These are phyloP conservation scores for Solea solea DNA, from an alignment of 2,113 vertebrate species.

Conservation along the genomic window DNA sequence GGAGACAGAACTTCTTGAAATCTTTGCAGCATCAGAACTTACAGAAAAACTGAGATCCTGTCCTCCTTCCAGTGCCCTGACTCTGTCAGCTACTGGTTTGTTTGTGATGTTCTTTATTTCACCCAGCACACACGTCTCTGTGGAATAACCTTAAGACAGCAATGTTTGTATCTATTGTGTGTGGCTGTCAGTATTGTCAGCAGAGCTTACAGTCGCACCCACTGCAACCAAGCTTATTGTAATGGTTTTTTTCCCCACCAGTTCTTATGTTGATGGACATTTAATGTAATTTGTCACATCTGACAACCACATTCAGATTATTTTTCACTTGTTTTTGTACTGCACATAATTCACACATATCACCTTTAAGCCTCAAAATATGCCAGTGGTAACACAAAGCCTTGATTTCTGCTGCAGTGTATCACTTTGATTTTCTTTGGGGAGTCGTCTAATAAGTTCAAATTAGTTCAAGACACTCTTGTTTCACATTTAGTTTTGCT, in stretches of 20 bases:
- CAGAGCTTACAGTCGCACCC: neutral
- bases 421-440: constrained; percentile 35
- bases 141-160: neutral
- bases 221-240: neutral
- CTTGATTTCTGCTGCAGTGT: constrained; percentile 17
- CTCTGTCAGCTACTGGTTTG: too few relatives aligned
- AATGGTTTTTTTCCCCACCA: neutral
- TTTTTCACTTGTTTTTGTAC: neutral
- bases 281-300: neutral
- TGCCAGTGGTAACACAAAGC: constrained; percentile 13
- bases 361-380: constrained; percentile 28
- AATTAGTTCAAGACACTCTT: constrained; percentile 54
- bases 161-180: neutral
- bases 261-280: neutral
- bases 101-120: too few relatives aligned
- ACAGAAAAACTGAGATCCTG: too few relatives aligned
- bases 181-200: neutral
- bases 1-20: too few relatives aligned
- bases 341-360: too few relatives aligned
- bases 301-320: neutral
- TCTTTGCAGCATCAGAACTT: too few relatives aligned
- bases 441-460: constrained; percentile 12
- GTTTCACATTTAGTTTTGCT: constrained; percentile 51
- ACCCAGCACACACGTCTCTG: too few relatives aligned
- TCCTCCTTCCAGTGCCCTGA: too few relatives aligned